A percentile compares a stretch with the other conserved stretches of the same genome.
These are phyloP conservation scores for Ceratosolen fusciceps DNA, from an alignment of 1,140 invertebrate species.

Conservation along the genomic window DNA sequence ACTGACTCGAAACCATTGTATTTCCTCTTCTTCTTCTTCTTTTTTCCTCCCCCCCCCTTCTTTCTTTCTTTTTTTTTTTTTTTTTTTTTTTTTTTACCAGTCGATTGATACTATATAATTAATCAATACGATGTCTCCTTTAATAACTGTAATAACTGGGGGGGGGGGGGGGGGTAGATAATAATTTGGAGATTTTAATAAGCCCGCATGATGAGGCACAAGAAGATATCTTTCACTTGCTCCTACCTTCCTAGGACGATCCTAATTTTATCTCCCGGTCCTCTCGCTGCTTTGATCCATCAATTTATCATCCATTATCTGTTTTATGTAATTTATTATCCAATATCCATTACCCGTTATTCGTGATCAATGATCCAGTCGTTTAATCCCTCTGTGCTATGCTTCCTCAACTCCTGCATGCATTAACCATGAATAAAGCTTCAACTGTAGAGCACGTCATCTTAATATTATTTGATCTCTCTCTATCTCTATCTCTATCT, in stretches of 20 bases:
- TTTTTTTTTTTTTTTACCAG: no score
- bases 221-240: no score
- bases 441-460: not conserved
- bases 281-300: not conserved
- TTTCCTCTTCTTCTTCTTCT: no score
- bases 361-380: conserved; percentile 42
- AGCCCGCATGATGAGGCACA: no score
- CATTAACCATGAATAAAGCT: conserved; percentile 38
- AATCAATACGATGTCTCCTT: not conserved
- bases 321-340: conserved; percentile 34
- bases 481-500: no score
- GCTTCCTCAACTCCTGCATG: not conserved
- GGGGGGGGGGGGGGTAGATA: no score
- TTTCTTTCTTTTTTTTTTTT: no score
- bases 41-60: no score
- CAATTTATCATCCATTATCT: conserved; percentile 34
- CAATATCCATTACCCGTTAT: conserved; percentile 42
- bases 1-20: not conserved
- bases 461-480: conserved; percentile 37
- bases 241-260: not conserved
- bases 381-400: not conserved
- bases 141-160: no score
- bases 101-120: not conserved
- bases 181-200: not conserved
- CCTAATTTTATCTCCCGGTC: not conserved